Evolutionary conservation across 2,797 vertebrate species (phyloP).

Genomic region (Phataginus tricuspis): DNA sequence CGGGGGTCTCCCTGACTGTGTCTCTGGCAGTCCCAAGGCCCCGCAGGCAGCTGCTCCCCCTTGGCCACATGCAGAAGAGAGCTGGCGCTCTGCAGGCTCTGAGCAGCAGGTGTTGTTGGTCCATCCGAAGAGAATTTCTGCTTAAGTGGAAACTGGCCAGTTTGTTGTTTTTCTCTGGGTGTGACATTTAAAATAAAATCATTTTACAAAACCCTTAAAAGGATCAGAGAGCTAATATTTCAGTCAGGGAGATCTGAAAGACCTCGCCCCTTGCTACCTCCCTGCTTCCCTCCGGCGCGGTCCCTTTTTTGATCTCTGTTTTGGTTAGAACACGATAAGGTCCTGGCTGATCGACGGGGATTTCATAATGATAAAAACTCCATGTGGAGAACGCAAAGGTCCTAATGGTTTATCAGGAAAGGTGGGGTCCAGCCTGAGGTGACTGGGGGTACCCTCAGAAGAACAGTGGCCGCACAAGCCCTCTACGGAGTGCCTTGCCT

Average conservation of each 20-base stretch:
- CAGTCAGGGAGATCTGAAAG: neutral
- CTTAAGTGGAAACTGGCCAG: neutral
- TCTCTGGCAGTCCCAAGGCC: neutral
- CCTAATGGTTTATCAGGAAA: neutral
- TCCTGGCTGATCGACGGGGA: neutral
- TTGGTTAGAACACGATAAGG: neutral
- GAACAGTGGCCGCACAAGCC: neutral
- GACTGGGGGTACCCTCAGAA: neutral
- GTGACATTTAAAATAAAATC: neutral
- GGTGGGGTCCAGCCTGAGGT: neutral
- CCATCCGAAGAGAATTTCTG: conserved; percentile 11
- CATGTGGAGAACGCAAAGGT: neutral
- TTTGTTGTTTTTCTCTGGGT: neutral
- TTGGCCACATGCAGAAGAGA: neutral
- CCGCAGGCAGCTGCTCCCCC: neutral
- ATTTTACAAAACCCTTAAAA: neutral
- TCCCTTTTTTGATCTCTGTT: neutral
- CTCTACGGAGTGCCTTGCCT: no score
- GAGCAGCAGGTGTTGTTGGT: neutral
- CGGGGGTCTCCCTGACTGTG: fast-evolving
- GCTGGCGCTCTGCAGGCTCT: neutral
- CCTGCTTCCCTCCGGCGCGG: no score
- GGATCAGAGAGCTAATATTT: neutral
- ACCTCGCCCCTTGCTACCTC: neutral
- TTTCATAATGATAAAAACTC: neutral